Base-by-base conservation (phyloP, 2,113 vertebrate species). In the Meriones unguiculatus region DNA sequence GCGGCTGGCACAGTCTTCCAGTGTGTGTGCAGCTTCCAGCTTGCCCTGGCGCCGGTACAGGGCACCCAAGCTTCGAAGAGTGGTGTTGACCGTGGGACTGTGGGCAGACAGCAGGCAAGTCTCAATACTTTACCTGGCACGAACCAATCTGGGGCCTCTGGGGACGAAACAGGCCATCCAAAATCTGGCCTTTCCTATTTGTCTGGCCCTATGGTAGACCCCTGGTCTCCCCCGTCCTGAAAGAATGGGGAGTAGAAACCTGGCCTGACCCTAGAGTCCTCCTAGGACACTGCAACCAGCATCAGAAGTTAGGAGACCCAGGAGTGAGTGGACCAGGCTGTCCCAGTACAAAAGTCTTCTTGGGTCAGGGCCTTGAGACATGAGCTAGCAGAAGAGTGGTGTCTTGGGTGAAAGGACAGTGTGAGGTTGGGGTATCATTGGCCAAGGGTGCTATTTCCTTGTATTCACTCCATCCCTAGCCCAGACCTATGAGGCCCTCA, bases 1-100 rank as follows among this genome's bases (percentile, higher is more conserved):
- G 92, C 99, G 99, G 81, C 99, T 99, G 76, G 99, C 99, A 25
- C 99, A 99, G 92, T 99, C 99, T 97, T 99, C 99, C 98, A 99
- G 98, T 0, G 99, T 99, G 62, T 99, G 99, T 0, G 99, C 99
- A 0, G 99, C 99, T 98, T 99, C 99, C 77, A 99, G 98, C 95
- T 99, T 99, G n/a, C 99, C 99, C 97, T 99, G 99, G 5, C 99
- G 98, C 78, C 99, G 99, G 98, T 99, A 99, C 89, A 99, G 97
- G 1, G 99, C 99, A 1, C 99, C 99, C 97, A 99, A 38, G 93
- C 99, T 99, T 92, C 99, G 99, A 52, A 99, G 98, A 0, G 99
- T 99, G 5, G 99, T 99, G 90, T 99, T 99, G 97, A 99, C 99
- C 0, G 99, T 99, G 14, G 99, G 99, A 94, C 99, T 99, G 82